Conservation (phyloP, 1,140 invertebrate species). For the Micrasema minimum region DNA sequence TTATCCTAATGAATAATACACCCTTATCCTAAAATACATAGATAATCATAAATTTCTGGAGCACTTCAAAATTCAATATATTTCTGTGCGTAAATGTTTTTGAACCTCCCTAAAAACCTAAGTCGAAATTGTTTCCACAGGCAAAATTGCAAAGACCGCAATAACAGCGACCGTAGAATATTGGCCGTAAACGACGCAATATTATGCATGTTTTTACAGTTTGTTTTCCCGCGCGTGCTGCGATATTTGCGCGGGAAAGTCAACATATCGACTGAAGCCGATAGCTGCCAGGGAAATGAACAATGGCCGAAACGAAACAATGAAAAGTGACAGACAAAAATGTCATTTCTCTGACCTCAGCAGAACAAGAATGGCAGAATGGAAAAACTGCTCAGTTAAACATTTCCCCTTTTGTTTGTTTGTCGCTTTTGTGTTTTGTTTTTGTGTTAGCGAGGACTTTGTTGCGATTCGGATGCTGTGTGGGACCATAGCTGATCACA, state of each 20-base stretch:
- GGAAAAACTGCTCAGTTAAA: not conserved
- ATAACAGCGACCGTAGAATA: too few relatives aligned
- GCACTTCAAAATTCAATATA: too few relatives aligned
- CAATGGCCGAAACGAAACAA: slow-evolving; percentile 25
- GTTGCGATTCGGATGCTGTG: slow-evolving; percentile 9
- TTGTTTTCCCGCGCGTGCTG: too few relatives aligned
- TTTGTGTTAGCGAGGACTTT: slow-evolving; percentile 9
- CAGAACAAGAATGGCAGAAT: slow-evolving; percentile 15
- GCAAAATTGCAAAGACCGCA: too few relatives aligned
- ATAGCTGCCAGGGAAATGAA: slow-evolving; percentile 10
- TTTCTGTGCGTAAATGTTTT: too few relatives aligned
- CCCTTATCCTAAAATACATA: too few relatives aligned
- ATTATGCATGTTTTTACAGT: not conserved
- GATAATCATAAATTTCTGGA: too few relatives aligned
- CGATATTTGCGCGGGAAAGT: not conserved
- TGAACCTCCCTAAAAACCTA: too few relatives aligned
- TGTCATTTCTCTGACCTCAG: slow-evolving; percentile 43
- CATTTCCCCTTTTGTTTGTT: slow-evolving; percentile 7
- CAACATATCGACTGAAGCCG: slow-evolving; percentile 7
- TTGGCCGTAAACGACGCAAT: slow-evolving; percentile 2
- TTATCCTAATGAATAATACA: too few relatives aligned
- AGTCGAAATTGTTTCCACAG: too few relatives aligned
- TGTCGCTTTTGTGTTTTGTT: too few relatives aligned
- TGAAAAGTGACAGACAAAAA: slow-evolving; percentile 35
- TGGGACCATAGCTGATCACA: too few relatives aligned